These are phyloP conservation scores for Lasiurus borealis DNA, from an alignment of 2,113 vertebrate species.

Conservation along the genomic window DNA sequence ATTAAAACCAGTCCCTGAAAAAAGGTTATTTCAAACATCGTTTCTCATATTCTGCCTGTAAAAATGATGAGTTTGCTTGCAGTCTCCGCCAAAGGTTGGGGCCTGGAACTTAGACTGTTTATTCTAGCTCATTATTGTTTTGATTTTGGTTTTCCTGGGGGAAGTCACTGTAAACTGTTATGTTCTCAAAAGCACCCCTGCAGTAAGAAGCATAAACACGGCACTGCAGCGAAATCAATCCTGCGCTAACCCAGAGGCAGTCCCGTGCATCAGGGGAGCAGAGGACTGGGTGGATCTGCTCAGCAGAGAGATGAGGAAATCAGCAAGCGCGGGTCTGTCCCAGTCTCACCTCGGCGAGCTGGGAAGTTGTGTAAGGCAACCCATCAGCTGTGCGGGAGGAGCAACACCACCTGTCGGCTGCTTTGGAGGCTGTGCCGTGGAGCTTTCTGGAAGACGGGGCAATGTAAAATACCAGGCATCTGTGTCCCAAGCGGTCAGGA, in stretches of 20 bases:
- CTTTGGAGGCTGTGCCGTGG: background rate
- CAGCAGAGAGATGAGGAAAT: background rate
- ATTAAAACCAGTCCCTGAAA: conserved; percentile 33
- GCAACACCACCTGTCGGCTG: background rate
- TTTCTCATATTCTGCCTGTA: conserved; percentile 58
- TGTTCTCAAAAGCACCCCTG: conserved; percentile 68
- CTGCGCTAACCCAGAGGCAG: conserved; percentile 29
- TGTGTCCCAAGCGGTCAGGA: background rate
- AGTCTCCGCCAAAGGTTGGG: conserved; percentile 42
- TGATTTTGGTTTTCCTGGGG: conserved; percentile 73
- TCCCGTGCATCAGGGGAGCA: background rate
- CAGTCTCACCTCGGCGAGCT: background rate
- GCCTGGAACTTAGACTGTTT: conserved; percentile 72
- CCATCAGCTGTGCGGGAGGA: background rate
- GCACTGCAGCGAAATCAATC: background rate
- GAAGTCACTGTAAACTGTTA: conserved; percentile 76
- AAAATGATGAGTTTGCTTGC: conserved; percentile 41
- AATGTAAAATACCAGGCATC: background rate
- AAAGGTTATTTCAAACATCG: conserved; percentile 43
- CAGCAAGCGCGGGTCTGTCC: background rate
- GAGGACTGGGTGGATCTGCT: background rate
- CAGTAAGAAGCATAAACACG: conserved; percentile 67
- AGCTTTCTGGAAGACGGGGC: background rate
- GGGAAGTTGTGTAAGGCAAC: background rate
- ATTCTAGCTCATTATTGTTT: conserved; percentile 75